Evolutionary conservation across 2,888 invertebrate genomes (phyloP).

Genomic region (Chirona hameri): DNA sequence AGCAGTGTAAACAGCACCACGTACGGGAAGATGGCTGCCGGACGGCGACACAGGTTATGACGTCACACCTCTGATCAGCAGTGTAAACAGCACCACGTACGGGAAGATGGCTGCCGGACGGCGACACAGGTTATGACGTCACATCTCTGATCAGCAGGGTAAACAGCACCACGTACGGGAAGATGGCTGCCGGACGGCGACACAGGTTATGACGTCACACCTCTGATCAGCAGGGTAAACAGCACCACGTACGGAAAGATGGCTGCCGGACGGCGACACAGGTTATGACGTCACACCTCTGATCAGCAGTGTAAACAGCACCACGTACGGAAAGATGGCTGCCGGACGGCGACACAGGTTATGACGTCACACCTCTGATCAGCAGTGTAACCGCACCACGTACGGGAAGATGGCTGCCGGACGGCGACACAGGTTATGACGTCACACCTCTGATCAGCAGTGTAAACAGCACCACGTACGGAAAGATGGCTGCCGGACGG

Average conservation of each 20-base stretch:
- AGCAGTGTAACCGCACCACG: slow-evolving; percentile 56
- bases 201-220: slow-evolving; percentile 48
- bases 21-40: slow-evolving; percentile 74
- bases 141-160: slow-evolving; percentile 63
- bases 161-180: slow-evolving; percentile 74
- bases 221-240: slow-evolving; percentile 64
- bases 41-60: neutral
- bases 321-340: no score
- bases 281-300: no score
- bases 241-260: slow-evolving; percentile 74
- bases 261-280: slow-evolving; percentile 50
- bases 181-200: slow-evolving; percentile 58
- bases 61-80: slow-evolving; percentile 63
- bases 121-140: slow-evolving; percentile 43
- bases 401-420: slow-evolving; percentile 74
- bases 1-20: slow-evolving; percentile 59
- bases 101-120: slow-evolving; percentile 67
- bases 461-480: slow-evolving; percentile 67
- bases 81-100: slow-evolving; percentile 65
- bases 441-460: slow-evolving; percentile 63
- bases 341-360: no score
- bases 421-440: neutral
- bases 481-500: slow-evolving; percentile 64
- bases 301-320: no score
- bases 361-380: neutral